Base-by-base conservation (phyloP, 2,113 vertebrate genomes). In the Burhinus oedicnemus region DNA sequence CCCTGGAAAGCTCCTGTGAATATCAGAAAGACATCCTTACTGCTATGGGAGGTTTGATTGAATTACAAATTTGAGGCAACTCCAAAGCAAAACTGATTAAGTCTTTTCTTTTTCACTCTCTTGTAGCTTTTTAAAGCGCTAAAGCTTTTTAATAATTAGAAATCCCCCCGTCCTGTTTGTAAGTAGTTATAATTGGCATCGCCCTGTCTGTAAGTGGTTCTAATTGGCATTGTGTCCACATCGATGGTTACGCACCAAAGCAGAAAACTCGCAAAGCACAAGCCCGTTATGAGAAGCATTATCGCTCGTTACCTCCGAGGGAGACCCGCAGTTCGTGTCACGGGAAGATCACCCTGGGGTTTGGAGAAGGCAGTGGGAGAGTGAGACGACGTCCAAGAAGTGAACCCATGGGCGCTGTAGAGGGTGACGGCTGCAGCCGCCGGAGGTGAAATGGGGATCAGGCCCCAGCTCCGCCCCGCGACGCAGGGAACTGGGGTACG, bases 41-140 rank as follows among this genome's bases (percentile, higher is more conserved):
- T 94, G 93, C 93, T 83, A 87, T 9, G 79, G 90, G 94, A 97
- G 87, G 38, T 85, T 94, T 95, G 95, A 96, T 92, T 96, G 96
- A 97, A 97, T 97, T 97, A 97, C 96, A 96, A 95, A 95, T 95
- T 93, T 80, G 89, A 96, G 93, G 88, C 93, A 95, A 95, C 88
- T 96, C 95, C 96, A 95, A 87, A 89, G 93, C 85, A 94, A 95
- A 96, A 94, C 91, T 97, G 95, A 97, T 97, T 95, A 97, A 97
- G 93, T 76, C 94, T 95, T 94, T 94, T 93, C 54, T 81, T 96
- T 91, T 88, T 57, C 44, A 0, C 91, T 79, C 78, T 87, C 91
- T 81, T 52, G 54, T 79, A 54, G 94, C 84, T 83, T 95, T 95
- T 84, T 52, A 52, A 96, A 92, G 93, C 4, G 0, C 80, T 88